Evolutionary conservation across 1,140 invertebrate genomes (phyloP).

Genomic region (Odontomachus brunneus): DNA sequence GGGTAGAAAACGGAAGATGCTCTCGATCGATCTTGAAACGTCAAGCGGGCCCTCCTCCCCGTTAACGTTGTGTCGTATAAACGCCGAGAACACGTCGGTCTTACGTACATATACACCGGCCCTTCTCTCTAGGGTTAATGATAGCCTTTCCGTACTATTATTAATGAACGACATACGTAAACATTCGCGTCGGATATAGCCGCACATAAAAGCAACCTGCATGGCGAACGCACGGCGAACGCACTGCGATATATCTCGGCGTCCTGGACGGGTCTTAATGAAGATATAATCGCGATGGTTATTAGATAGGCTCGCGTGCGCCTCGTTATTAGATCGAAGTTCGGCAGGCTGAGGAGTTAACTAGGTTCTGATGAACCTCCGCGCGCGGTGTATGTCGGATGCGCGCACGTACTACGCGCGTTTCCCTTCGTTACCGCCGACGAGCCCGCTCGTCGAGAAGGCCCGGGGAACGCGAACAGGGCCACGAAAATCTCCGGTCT

Average conservation of each 20-base stretch:
- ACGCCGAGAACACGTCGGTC: no score
- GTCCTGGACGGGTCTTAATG: constrained; percentile 58
- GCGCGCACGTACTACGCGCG: no score
- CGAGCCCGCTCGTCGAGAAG: constrained; percentile 10
- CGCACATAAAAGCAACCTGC: no score
- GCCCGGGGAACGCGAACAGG: not conserved
- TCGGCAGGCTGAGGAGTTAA: constrained; percentile 77
- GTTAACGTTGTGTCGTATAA: no score
- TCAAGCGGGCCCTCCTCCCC: no score
- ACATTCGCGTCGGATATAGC: not conserved
- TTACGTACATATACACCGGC: no score
- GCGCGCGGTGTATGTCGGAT: constrained; percentile 24
- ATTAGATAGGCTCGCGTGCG: constrained; percentile 80
- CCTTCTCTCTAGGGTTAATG: not conserved
- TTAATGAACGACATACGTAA: not conserved
- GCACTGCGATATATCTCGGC: constrained; percentile 7
- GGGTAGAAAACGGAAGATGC: not conserved
- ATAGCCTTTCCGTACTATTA: not conserved
- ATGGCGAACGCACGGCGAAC: not conserved
- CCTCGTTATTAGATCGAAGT: constrained; percentile 82
- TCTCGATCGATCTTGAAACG: no score
- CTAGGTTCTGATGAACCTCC: constrained; percentile 75
- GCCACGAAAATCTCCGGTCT: constrained; percentile 35
- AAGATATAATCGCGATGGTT: constrained; percentile 79
- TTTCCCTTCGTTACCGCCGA: constrained; percentile 18